Conservation (phyloP, 2,113 vertebrate species). For the Willisornis vidua region DNA sequence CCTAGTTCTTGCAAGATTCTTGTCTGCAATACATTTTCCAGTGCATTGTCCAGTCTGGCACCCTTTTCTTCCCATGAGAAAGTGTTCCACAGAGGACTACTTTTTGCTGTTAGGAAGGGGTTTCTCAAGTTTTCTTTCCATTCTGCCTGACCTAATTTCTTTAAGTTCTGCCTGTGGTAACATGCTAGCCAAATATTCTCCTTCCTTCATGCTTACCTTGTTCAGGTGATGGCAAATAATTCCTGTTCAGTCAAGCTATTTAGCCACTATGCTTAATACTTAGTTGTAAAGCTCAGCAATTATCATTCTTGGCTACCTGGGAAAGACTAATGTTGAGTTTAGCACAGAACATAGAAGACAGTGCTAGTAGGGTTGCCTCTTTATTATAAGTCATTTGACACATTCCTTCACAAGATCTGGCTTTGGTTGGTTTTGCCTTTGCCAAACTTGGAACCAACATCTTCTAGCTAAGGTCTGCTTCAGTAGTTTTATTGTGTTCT, state of each 20-base stretch:
- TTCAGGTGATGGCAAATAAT: not conserved
- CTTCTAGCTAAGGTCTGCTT: not conserved
- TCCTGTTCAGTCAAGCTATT: conserved; percentile 12
- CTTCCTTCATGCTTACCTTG: not conserved
- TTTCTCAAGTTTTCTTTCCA: not conserved
- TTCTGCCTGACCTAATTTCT: conserved; percentile 22
- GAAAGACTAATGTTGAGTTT: not conserved
- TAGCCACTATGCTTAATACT: not conserved
- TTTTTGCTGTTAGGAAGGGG: not conserved
- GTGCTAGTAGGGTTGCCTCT: not conserved
- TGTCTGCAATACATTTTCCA: not conserved
- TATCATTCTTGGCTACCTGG: not conserved
- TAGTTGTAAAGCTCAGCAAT: not conserved
- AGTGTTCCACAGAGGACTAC: not conserved
- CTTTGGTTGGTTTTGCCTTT: not conserved
- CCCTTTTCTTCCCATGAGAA: conserved; percentile 22
- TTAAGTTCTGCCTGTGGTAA: not conserved
- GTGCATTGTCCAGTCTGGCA: not conserved
- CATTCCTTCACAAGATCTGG: not conserved
- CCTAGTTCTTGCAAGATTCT: not conserved
- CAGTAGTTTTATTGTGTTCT: not conserved
- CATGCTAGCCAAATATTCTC: not conserved
- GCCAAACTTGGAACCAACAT: not conserved
- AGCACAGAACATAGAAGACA: not conserved
- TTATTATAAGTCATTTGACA: conserved; percentile 1